A percentile compares a stretch with the other conserved stretches of the same genome.
These are phyloP conservation scores for Erebia aethiops DNA, from an alignment of 2,888 invertebrate species.

Conservation along the genomic window DNA sequence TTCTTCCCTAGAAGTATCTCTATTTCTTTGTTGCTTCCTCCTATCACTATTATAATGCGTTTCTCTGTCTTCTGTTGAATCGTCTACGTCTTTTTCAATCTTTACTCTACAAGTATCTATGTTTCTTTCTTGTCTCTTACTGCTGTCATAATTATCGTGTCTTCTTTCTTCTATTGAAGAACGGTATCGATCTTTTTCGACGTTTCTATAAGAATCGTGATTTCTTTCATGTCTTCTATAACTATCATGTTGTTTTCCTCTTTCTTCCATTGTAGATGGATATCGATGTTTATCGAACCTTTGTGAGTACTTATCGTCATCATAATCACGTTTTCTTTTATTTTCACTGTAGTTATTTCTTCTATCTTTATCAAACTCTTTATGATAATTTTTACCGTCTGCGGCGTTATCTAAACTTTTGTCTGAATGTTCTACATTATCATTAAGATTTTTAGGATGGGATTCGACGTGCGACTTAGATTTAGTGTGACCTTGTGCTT, in stretches of 20 bases:
- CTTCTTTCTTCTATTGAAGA: background rate
- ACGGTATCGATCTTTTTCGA: background rate
- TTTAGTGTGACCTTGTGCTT: constrained; percentile 11
- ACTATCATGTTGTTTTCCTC: constrained; percentile 21
- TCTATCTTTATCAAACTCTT: background rate
- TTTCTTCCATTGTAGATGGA: constrained; percentile 4
- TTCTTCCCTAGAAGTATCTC: constrained; percentile 1
- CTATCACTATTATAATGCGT: constrained; percentile 24
- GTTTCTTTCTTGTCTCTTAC: background rate
- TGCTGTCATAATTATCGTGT: background rate
- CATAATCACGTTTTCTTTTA: constrained; percentile 8
- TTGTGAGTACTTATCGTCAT: constrained; percentile 9
- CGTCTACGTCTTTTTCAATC: constrained; percentile 18
- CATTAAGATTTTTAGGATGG: background rate
- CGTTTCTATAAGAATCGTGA: background rate
- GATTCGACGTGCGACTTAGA: background rate
- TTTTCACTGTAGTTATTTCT: constrained; percentile 11
- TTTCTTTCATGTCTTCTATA: constrained; percentile 22
- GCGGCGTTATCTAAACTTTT: background rate
- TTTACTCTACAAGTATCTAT: background rate
- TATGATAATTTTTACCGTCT: background rate
- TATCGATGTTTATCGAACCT: constrained; percentile 19
- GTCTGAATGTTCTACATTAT: background rate
- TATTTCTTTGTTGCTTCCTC: constrained; percentile 15
- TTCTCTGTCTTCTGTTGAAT: constrained; percentile 7